Evolutionary conservation across 1,140 invertebrate genomes (phyloP).

Genomic region (Lycorma delicatula): DNA sequence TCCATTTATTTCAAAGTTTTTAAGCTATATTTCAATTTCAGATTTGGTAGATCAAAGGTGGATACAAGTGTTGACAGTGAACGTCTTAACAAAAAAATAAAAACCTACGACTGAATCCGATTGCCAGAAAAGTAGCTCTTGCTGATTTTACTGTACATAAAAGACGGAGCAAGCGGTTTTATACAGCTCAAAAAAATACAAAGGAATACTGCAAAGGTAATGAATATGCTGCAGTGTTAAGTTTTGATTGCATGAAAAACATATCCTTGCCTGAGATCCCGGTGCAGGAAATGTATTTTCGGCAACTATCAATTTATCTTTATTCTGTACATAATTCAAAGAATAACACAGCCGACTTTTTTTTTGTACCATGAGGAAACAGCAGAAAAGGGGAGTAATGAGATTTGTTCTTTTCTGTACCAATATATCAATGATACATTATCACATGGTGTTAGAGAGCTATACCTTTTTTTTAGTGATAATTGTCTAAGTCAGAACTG

Average conservation of each 20-base stretch:
- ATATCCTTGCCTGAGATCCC: neutral
- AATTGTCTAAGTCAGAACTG: no score
- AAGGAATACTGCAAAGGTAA: neutral
- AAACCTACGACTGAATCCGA: neutral
- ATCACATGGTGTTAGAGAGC: no score
- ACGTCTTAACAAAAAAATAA: neutral
- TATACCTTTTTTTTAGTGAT: no score
- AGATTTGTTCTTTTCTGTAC: neutral
- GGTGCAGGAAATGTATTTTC: neutral
- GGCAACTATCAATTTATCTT: neutral
- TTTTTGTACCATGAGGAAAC: neutral
- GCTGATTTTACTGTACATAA: neutral
- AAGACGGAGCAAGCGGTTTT: neutral
- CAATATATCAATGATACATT: no score
- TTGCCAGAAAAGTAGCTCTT: neutral
- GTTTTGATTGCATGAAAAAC: neutral
- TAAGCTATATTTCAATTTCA: neutral
- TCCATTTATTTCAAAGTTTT: neutral
- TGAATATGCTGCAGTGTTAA: neutral
- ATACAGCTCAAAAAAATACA: neutral
- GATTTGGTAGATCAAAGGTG: neutral
- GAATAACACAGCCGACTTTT: neutral
- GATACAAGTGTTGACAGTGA: neutral
- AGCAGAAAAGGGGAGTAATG: neutral
- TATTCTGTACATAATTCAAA: neutral